Evolutionary conservation across 2,888 invertebrate species (phyloP).

Genomic region (Taphrorychus bicolor): DNA sequence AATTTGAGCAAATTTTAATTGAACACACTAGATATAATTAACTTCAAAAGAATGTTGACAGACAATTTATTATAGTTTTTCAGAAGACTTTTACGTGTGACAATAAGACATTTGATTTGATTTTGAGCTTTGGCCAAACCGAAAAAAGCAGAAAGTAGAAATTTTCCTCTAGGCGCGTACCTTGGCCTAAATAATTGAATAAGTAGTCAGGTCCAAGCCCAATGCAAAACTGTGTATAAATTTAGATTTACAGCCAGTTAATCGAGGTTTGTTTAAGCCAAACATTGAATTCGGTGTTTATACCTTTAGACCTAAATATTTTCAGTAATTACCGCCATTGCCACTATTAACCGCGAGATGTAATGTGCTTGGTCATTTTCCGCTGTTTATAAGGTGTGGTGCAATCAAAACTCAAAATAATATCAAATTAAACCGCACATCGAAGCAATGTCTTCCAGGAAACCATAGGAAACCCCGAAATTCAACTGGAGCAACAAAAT

Average conservation of each 20-base stretch:
- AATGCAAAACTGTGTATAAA: neutral
- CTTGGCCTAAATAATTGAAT: conserved; percentile 1
- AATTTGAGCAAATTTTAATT: neutral
- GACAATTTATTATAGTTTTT: neutral
- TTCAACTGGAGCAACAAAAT: conserved; percentile 11
- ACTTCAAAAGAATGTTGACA: neutral
- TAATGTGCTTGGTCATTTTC: neutral
- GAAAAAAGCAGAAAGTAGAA: neutral
- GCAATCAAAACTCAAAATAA: too few species aligned
- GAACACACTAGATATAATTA: neutral
- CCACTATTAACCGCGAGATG: neutral
- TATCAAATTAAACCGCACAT: too few species aligned
- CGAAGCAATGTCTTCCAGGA: neutral
- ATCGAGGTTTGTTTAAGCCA: conserved; percentile 3
- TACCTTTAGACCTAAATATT: neutral
- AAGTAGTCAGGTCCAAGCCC: neutral
- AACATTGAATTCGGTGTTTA: neutral
- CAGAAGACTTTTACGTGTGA: neutral
- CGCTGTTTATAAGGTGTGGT: neutral
- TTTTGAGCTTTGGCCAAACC: neutral
- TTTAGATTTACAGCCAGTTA: neutral
- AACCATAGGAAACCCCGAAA: conserved; percentile 9
- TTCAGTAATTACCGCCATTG: neutral
- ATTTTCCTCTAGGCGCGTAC: neutral
- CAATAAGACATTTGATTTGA: neutral